Conservation (phyloP, 2,113 vertebrate genomes). For the Scomber japonicus region DNA sequence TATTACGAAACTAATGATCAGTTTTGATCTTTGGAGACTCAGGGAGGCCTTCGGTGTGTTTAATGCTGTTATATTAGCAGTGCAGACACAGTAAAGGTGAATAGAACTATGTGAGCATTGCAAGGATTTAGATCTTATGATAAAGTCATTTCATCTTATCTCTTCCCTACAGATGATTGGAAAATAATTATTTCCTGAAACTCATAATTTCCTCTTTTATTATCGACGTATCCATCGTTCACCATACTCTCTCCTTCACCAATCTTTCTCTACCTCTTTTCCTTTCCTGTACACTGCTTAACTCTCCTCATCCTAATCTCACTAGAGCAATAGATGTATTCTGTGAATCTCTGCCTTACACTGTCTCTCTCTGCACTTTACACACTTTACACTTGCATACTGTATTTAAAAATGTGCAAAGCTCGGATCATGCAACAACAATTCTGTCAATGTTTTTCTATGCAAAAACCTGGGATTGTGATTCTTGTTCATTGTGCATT, state of each 20-base stretch:
- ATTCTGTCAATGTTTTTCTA: conserved; percentile 75
- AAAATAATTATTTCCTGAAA: conserved; percentile 37
- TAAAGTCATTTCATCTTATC: conserved; percentile 36
- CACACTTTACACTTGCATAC: conserved; percentile 59
- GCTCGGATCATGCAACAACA: conserved; percentile 50
- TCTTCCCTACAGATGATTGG: conserved; percentile 27
- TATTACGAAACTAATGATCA: conserved; percentile 43
- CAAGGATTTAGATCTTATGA: conserved; percentile 46
- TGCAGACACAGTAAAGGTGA: conserved; percentile 46
- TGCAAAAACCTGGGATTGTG: conserved; percentile 75
- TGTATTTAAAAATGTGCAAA: conserved; percentile 40
- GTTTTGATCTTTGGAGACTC: conserved; percentile 74
- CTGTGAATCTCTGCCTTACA: conserved; percentile 79
- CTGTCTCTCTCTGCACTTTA: conserved; percentile 75
- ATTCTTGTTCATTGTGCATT: conserved; percentile 21
- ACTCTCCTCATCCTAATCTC: conserved; percentile 39
- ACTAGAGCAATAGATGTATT: conserved; percentile 76
- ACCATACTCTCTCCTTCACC: conserved; percentile 7
- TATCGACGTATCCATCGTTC: conserved; percentile 8
- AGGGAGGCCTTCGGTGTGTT: conserved; percentile 75
- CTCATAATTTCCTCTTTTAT: neutral
- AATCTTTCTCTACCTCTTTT: conserved; percentile 64
- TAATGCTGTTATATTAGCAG: conserved; percentile 36
- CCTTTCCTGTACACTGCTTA: conserved; percentile 5
- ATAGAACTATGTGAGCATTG: conserved; percentile 22